Conservation (phyloP, 2,113 vertebrate species). For the Tetraodon nigroviridis region DNA sequence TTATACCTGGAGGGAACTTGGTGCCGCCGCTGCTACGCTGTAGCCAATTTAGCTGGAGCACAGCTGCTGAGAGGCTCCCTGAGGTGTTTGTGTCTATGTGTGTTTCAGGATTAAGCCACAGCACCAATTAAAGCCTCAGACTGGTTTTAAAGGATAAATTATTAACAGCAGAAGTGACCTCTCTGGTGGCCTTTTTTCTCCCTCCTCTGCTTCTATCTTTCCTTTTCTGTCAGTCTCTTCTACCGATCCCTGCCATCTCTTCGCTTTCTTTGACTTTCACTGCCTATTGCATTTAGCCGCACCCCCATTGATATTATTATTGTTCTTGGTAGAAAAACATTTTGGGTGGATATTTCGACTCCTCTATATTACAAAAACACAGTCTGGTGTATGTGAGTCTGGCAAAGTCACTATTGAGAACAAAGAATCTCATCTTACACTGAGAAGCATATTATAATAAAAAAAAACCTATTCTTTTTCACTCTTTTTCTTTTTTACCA, state of each 20-base stretch:
- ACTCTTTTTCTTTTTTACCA: constrained; percentile 13
- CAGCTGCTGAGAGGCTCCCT: constrained; percentile 70
- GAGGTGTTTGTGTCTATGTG: constrained; percentile 48
- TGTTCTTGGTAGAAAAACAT: not conserved
- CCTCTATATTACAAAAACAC: not conserved
- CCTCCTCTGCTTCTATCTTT: constrained; percentile 16
- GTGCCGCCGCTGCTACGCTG: constrained; percentile 46
- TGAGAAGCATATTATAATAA: not conserved
- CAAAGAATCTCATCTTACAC: not conserved
- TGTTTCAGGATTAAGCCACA: constrained; percentile 65
- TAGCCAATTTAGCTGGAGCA: constrained; percentile 67
- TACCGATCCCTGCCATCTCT: not conserved
- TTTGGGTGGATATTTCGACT: not conserved
- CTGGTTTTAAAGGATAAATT: constrained; percentile 73
- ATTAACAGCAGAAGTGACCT: constrained; percentile 73
- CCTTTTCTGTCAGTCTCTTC: not conserved
- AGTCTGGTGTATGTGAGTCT: not conserved
- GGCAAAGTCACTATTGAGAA: not conserved
- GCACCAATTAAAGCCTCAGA: constrained; percentile 71
- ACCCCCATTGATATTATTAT: not conserved
- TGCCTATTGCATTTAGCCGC: not conserved
- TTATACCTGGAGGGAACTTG: constrained; percentile 56
- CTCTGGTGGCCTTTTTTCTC: constrained; percentile 57
- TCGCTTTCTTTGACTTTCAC: constrained; percentile 7
- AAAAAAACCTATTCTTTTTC: constrained; percentile 2